phyloP scores from a whole-genome alignment of 2,113 vertebrate genomes.

The Stigmatopora argus region DNA sequence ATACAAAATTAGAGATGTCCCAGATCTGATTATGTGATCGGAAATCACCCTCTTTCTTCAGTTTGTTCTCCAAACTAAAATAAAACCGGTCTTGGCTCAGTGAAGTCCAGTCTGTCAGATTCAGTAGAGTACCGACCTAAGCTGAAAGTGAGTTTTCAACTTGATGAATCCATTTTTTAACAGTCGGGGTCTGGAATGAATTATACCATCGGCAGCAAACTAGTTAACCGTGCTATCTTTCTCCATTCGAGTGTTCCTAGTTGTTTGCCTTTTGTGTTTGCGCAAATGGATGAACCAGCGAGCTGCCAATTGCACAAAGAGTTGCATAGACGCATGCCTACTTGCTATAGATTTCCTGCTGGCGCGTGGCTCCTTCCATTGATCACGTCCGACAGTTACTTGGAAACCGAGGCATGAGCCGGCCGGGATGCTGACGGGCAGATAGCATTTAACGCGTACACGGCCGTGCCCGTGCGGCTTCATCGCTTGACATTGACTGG shows the following conservation, averaged over 20 bases:
- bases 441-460: slow-evolving; percentile 35
- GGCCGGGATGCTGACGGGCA: slow-evolving; percentile 30
- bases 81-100: no score
- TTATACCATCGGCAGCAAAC: no score
- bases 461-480: neutral
- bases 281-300: slow-evolving; percentile 45
- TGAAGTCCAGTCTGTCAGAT: no score
- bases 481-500: slow-evolving; percentile 8
- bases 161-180: no score
- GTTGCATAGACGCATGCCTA: slow-evolving; percentile 36
- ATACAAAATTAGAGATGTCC: no score
- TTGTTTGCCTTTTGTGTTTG: neutral
- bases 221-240: no score
- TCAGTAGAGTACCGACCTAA: no score
- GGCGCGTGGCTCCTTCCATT: slow-evolving; percentile 32
- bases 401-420: slow-evolving; percentile 28
- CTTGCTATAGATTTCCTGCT: slow-evolving; percentile 57
- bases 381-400: slow-evolving; percentile 49
- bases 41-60: no score
- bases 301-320: slow-evolving; percentile 47
- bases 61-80: no score
- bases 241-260: neutral
- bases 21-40: no score
- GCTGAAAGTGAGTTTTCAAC: no score
- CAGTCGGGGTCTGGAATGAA: no score